These are phyloP conservation scores for Formica aserva DNA, from an alignment of 2,888 invertebrate species.

Conservation along the genomic window DNA sequence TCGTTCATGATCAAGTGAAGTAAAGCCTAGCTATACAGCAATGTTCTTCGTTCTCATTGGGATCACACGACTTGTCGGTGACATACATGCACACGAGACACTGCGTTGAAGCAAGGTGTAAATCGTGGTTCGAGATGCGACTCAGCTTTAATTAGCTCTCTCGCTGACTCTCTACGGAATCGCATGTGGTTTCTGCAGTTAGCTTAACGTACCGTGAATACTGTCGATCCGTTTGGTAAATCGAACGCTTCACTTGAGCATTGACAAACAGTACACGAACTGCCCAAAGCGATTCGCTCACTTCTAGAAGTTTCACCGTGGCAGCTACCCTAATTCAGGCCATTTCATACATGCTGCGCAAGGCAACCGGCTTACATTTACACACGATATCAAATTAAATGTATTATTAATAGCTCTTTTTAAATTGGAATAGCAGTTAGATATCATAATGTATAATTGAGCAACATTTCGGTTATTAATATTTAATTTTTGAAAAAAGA, in stretches of 20 bases:
- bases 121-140: slow-evolving; percentile 54
- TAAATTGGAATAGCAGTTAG: not conserved
- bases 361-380: not conserved
- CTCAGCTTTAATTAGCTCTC: slow-evolving; percentile 57
- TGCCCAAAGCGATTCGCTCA: slow-evolving; percentile 61
- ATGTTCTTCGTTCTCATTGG: not conserved
- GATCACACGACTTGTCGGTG: not conserved
- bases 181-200: slow-evolving; percentile 71
- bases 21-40: not conserved
- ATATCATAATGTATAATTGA: not conserved
- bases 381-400: not conserved
- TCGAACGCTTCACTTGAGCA: slow-evolving; percentile 70
- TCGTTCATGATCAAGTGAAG: not conserved
- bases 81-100: not conserved
- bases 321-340: slow-evolving; percentile 1
- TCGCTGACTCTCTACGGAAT: slow-evolving; percentile 49
- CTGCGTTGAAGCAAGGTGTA: slow-evolving; percentile 40
- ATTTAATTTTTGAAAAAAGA: not conserved
- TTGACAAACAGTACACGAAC: slow-evolving; percentile 74
- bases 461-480: not conserved
- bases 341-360: slow-evolving; percentile 7
- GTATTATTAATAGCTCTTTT: not conserved
- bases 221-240: slow-evolving; percentile 65
- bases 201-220: slow-evolving; percentile 74
- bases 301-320: slow-evolving; percentile 4